Evolutionary conservation across 1,140 invertebrate genomes (phyloP).

Genomic region (Myzus persicae): DNA sequence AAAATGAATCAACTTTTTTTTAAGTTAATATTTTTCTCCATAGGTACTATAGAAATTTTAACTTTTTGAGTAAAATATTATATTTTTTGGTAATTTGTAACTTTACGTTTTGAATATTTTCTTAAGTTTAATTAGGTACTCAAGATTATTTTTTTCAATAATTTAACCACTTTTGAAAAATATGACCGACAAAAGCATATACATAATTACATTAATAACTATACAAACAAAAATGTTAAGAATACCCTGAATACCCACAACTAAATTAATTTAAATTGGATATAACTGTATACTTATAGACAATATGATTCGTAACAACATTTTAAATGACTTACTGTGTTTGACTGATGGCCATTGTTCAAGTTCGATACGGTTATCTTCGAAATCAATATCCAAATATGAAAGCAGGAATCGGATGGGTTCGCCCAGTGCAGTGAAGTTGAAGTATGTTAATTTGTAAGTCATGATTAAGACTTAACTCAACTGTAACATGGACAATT

Average conservation of each 20-base stretch:
- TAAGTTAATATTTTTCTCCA: not conserved
- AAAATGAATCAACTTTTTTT: not conserved
- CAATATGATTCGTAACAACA: not conserved
- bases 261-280: not conserved
- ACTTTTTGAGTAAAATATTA: not conserved
- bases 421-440: slow-evolving; percentile 74
- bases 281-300: too few species aligned
- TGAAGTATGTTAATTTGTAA: slow-evolving; percentile 74
- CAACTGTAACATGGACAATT: too few species aligned
- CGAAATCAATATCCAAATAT: slow-evolving; percentile 72
- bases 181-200: too few species aligned
- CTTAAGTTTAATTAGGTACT: too few species aligned
- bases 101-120: not conserved
- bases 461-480: not conserved
- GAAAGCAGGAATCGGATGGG: slow-evolving; percentile 73
- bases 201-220: too few species aligned
- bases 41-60: not conserved
- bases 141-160: too few species aligned
- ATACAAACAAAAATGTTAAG: too few species aligned
- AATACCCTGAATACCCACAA: too few species aligned
- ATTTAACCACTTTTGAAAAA: too few species aligned
- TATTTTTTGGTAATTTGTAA: not conserved
- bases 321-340: slow-evolving; percentile 64
- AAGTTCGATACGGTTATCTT: slow-evolving; percentile 70
- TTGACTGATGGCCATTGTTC: slow-evolving; percentile 68